Base-by-base conservation (phyloP, 2,113 vertebrate species). In the Oreochromis niloticus region DNA sequence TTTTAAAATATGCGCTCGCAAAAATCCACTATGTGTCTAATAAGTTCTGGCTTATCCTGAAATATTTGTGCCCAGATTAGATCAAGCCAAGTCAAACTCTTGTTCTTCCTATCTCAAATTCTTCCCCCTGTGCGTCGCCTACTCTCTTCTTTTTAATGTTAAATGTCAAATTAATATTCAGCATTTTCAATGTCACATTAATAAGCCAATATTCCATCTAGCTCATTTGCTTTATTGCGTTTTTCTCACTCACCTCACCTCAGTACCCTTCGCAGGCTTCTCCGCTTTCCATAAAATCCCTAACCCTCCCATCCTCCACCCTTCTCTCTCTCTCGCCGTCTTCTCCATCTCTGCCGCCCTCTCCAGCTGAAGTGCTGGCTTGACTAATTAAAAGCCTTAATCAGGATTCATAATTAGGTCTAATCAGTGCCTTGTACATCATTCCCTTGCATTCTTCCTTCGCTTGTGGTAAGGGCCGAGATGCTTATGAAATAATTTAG, bases 371-470 rank as follows among this genome's bases (percentile, higher is more conserved):
- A 96, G 96, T 94, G 93, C 94, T 93, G 95, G 94, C 95, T 94
- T 78, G 92, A 93, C 96, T 96, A 96, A 97, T 97, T 97, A 97
- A 96, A 97, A 95, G 91, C 95, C 93, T 96, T 97, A 96, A 96
- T 97, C 96, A 97, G 95, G 94, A 95, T 94, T 95, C 94, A 90
- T 96, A 96, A 97, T 97, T 96, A 96, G 95, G 86, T 95, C 94
- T 97, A 97, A 97, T 96, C 96, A 96, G 95, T 59, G 94, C 89
- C 95, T 94, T 95, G 95, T 96, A 95, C 96, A 96, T 96, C 95
- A 94, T 95, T 95, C 93, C 92, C 89, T 90, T 91, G 93, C 93
- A 93, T 96, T 95, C 89, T 91, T 80, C 91, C 93, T 87, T 90
- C 86, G 86, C 91, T 93, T 88, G 88, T 91, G 94, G 94, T 88